Conservation (phyloP, 2,888 invertebrate genomes). For the Tenthredo distinguenda region DNA sequence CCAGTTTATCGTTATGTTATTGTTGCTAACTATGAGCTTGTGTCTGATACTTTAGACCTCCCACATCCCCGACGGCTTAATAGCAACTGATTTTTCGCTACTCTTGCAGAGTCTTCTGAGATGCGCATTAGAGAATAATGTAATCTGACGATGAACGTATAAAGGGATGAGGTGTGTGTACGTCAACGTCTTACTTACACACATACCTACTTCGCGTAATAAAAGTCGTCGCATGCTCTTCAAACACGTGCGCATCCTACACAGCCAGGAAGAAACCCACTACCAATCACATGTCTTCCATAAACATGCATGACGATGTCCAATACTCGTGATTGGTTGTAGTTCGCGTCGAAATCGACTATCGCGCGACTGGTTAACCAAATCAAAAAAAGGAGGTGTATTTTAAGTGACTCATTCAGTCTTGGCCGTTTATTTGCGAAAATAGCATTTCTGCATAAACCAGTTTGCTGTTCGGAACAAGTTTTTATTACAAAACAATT, state of each 20-base stretch:
- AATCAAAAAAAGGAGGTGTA: background rate
- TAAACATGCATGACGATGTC: background rate
- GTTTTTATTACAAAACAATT: background rate
- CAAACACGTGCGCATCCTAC: background rate
- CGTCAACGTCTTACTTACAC: background rate
- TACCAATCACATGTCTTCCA: background rate
- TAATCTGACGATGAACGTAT: conserved; percentile 10
- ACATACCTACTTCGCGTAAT: background rate
- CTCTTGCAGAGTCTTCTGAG: background rate
- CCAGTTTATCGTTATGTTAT: background rate
- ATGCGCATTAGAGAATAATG: conserved; percentile 23
- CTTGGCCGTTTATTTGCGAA: background rate
- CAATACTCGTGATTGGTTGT: background rate
- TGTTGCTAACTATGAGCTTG: background rate
- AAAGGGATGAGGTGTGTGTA: background rate
- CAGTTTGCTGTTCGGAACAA: background rate
- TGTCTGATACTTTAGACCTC: background rate
- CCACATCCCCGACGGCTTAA: background rate
- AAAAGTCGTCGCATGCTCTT: background rate
- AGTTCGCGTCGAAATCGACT: background rate
- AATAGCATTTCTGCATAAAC: background rate
- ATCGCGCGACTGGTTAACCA: background rate
- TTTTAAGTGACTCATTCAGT: background rate
- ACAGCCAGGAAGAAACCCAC: background rate
- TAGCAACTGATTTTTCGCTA: conserved; percentile 18